Conservation (phyloP, 1,140 invertebrate species). For the Drosophila nasuta region DNA sequence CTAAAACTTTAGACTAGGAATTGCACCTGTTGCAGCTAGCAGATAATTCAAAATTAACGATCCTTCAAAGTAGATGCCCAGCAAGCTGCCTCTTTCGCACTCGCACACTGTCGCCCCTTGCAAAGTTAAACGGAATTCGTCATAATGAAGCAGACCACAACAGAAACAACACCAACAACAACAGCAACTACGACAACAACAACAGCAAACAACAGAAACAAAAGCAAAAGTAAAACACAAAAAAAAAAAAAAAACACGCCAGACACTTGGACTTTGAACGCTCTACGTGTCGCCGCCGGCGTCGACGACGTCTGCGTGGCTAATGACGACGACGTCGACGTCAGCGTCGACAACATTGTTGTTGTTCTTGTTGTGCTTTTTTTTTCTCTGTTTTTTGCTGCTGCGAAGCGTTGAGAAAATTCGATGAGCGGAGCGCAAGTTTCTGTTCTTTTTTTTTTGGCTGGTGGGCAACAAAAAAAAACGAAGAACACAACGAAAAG, state of each 20-base stretch:
- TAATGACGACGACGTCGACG: slow-evolving; percentile 35
- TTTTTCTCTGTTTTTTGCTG: neutral
- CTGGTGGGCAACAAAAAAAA: slow-evolving; percentile 13
- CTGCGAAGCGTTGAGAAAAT: slow-evolving; percentile 44
- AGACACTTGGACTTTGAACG: slow-evolving; percentile 71
- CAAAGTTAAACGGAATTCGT: slow-evolving; percentile 50
- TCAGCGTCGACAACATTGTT: neutral
- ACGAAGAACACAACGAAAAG: slow-evolving; percentile 18
- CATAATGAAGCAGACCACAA: slow-evolving; percentile 51
- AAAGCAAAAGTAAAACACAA: slow-evolving; percentile 13
- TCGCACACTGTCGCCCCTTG: slow-evolving; percentile 1
- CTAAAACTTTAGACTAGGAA: neutral
- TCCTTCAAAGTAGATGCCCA: slow-evolving; percentile 6
- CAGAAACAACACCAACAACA: slow-evolving; percentile 14
- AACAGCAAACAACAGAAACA: slow-evolving; percentile 7
- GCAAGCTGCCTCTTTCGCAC: neutral
- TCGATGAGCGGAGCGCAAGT: slow-evolving; percentile 46
- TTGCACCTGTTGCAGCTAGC: slow-evolving; percentile 7
- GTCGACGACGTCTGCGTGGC: slow-evolving; percentile 48
- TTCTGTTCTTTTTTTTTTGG: slow-evolving; percentile 31
- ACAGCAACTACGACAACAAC: slow-evolving; percentile 22
- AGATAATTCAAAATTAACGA: slow-evolving; percentile 6
- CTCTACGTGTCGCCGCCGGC: slow-evolving; percentile 43
- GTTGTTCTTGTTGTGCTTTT: neutral
- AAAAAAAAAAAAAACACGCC: slow-evolving; percentile 42